Percentiles rank a stretch among this genome's conserved stretches.
Evolutionary conservation across 2,797 vertebrate genomes (phyloP).

Genomic region (Syngnathus rostellatus): DNA sequence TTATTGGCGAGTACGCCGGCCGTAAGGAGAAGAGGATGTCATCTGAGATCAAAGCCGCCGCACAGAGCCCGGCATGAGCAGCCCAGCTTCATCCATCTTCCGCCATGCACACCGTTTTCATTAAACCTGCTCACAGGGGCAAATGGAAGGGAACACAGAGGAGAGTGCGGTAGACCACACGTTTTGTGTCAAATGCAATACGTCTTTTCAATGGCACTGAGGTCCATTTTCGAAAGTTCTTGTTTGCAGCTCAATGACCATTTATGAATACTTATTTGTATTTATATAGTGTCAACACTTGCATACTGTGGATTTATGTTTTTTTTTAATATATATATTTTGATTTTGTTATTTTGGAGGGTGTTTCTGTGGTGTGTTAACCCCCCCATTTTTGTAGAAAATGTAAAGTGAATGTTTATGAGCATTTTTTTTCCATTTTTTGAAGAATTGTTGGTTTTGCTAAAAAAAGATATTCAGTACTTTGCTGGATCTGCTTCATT

Average conservation of each 20-base stretch:
- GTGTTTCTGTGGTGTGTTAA: too few species aligned
- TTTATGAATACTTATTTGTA: constrained; percentile 51
- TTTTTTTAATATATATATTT: too few species aligned
- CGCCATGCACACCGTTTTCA: constrained; percentile 31
- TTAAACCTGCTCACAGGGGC: constrained; percentile 44
- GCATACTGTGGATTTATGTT: too few species aligned
- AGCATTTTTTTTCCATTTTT: too few species aligned
- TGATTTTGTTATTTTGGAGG: too few species aligned
- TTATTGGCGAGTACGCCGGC: constrained; percentile 89
- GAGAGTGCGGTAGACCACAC: constrained; percentile 49
- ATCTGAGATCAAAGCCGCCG: constrained; percentile 74
- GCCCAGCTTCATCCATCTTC: constrained; percentile 8
- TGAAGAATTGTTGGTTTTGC: too few species aligned
- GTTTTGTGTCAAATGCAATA: constrained; percentile 58
- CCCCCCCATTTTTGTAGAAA: too few species aligned
- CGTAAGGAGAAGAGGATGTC: constrained; percentile 82
- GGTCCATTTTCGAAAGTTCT: constrained; percentile 56
- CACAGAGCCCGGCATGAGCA: constrained; percentile 67
- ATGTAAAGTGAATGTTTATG: too few species aligned
- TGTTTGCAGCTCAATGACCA: constrained; percentile 56
- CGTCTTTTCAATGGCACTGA: constrained; percentile 60
- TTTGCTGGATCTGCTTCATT: too few species aligned
- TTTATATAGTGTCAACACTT: neutral
- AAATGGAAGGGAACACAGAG: constrained; percentile 41
- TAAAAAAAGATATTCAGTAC: too few species aligned